Evolutionary conservation across 1,140 invertebrate genomes (phyloP).

Genomic region (Magallana gigas): DNA sequence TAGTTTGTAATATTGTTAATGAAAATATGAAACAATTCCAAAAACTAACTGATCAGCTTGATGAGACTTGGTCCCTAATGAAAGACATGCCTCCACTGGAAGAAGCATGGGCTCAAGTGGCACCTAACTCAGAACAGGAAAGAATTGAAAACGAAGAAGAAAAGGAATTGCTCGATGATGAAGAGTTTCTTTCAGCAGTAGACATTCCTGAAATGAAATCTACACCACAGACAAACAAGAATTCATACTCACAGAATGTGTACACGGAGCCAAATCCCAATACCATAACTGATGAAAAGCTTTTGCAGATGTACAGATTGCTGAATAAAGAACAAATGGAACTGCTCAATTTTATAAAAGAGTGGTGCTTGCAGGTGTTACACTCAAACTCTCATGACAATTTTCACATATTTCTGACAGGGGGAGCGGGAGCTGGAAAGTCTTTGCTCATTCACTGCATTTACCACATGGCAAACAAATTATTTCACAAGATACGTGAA

Average conservation of each 20-base stretch:
- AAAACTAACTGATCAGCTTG: constrained; percentile 27
- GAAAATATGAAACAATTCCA: constrained; percentile 40
- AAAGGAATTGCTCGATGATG: constrained; percentile 36
- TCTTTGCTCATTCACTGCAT: constrained; percentile 53
- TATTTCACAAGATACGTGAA: constrained; percentile 20
- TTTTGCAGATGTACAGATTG: constrained; percentile 28
- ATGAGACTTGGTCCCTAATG: constrained; percentile 42
- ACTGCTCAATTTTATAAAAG: constrained; percentile 32
- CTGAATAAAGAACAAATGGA: constrained; percentile 38
- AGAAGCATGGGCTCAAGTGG: constrained; percentile 46
- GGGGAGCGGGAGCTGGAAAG: constrained; percentile 63
- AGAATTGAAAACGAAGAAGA: constrained; percentile 33
- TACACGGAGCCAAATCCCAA: constrained; percentile 4
- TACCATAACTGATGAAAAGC: constrained; percentile 32
- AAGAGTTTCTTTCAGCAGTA: constrained; percentile 23
- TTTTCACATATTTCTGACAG: constrained; percentile 59
- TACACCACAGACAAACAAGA: constrained; percentile 33
- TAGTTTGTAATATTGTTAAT: constrained; percentile 17
- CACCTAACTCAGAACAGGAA: constrained; percentile 35
- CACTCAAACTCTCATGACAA: constrained; percentile 46
- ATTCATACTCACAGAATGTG: constrained; percentile 8
- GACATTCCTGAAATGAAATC: constrained; percentile 37
- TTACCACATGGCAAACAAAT: constrained; percentile 40
- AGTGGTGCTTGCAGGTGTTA: constrained; percentile 38
- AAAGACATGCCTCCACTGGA: constrained; percentile 20